Evolutionary conservation across 2,113 vertebrate genomes (phyloP).

Genomic region (Salvelinus alpinus): DNA sequence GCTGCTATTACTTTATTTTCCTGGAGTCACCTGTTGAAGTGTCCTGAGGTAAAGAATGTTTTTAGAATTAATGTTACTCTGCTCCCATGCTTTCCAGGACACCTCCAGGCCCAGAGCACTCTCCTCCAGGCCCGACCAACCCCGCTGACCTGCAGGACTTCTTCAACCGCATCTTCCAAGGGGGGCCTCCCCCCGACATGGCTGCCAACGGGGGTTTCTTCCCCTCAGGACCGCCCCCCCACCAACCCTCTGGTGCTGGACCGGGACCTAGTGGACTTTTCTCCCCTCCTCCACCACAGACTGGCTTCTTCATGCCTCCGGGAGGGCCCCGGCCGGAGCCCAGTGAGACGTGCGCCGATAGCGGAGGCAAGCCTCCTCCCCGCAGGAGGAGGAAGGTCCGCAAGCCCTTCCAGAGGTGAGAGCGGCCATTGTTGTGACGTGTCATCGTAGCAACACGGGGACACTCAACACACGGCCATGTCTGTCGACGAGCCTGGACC

Average conservation of each 20-base stretch:
- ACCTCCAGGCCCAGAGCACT: slow-evolving; percentile 64
- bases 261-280: slow-evolving; percentile 52
- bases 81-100: slow-evolving; percentile 64
- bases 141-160: slow-evolving; percentile 87
- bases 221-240: slow-evolving; percentile 66
- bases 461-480: slow-evolving; percentile 52
- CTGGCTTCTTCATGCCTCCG: slow-evolving; percentile 70
- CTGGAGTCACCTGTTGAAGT: too few species aligned
- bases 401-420: slow-evolving; percentile 89
- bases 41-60: neutral
- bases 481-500: slow-evolving; percentile 49
- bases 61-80: neutral
- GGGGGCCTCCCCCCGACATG: slow-evolving; percentile 73
- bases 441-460: slow-evolving; percentile 38
- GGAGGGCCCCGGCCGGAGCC: slow-evolving; percentile 64
- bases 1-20: too few species aligned
- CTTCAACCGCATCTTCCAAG: slow-evolving; percentile 86
- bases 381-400: slow-evolving; percentile 86
- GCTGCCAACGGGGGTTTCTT: slow-evolving; percentile 83
- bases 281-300: slow-evolving; percentile 63
- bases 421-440: slow-evolving; percentile 16
- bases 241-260: slow-evolving; percentile 55
- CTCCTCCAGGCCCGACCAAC: slow-evolving; percentile 65
- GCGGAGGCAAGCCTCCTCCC: slow-evolving; percentile 73
- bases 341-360: slow-evolving; percentile 67